Conservation (phyloP, 2,797 vertebrate genomes). For the Syncerus caffer region DNA sequence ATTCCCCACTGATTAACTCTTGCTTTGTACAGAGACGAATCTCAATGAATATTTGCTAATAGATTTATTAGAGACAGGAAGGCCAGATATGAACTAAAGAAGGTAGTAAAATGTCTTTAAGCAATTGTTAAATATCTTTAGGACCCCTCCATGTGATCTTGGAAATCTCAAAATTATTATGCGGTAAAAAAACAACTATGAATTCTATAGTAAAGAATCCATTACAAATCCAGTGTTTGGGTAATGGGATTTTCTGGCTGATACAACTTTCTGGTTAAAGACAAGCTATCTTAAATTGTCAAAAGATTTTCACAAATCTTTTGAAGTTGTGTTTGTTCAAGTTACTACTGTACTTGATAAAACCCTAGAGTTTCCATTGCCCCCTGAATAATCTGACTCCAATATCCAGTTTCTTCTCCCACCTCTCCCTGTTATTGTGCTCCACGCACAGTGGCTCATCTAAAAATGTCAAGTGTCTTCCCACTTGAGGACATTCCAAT, state of each 20-base stretch:
- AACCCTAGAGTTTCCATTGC: neutral
- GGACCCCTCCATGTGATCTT: neutral
- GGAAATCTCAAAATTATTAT: conserved; percentile 36
- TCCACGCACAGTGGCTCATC: neutral
- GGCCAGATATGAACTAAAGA: neutral
- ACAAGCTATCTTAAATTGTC: neutral
- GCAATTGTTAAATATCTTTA: conserved; percentile 5
- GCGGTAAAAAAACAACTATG: neutral
- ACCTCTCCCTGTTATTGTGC: neutral
- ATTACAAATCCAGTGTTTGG: neutral
- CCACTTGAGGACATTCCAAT: neutral
- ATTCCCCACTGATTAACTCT: conserved; percentile 25
- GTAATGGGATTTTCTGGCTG: conserved; percentile 25
- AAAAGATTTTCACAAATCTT: neutral
- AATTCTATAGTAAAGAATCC: neutral
- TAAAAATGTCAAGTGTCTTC: neutral
- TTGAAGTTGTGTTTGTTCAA: neutral
- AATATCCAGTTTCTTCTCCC: neutral
- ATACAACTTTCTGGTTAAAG: neutral
- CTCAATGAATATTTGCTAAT: conserved; percentile 64
- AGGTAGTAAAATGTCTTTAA: conserved; percentile 11
- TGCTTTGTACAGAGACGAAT: conserved; percentile 26
- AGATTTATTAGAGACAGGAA: conserved; percentile 36
- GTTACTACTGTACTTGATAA: neutral
- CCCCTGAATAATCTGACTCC: neutral